A percentile compares a stretch with the other conserved stretches of the same genome.
Conservation (phyloP, 2,797 vertebrate genomes). For the Anolis apletophallus region DNA sequence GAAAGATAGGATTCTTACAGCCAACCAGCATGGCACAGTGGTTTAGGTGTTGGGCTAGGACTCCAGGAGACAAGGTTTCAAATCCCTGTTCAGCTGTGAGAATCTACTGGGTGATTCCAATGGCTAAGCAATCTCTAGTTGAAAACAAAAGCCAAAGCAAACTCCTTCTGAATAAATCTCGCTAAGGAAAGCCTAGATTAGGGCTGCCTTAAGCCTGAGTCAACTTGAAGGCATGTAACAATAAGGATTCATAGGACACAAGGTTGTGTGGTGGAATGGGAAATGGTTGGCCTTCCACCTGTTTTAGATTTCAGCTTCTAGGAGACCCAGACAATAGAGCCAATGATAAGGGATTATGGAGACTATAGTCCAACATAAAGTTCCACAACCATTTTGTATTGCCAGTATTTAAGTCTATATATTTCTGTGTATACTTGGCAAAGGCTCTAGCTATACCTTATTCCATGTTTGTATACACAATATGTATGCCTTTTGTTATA, state of each 20-base stretch:
- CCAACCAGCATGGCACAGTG: too few relatives aligned
- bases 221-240: too few relatives aligned
- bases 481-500: neutral
- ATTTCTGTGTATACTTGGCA: neutral
- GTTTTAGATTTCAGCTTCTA: neutral
- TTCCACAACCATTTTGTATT: neutral
- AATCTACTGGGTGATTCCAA: too few relatives aligned
- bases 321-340: neutral
- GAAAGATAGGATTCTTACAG: neutral
- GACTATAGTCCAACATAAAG: neutral
- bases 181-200: too few relatives aligned
- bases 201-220: too few relatives aligned
- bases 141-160: too few relatives aligned
- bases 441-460: neutral
- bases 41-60: too few relatives aligned
- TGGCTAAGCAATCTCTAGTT: too few relatives aligned
- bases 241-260: too few relatives aligned
- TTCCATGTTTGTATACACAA: neutral
- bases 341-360: neutral
- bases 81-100: too few relatives aligned
- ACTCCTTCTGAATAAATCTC: too few relatives aligned
- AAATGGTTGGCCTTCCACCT: neutral
- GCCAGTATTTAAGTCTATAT: neutral
- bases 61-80: too few relatives aligned
- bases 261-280: neutral